Evolutionary conservation across 2,888 invertebrate genomes (phyloP).

Genomic region (Dasysyrphus albostriatus): DNA sequence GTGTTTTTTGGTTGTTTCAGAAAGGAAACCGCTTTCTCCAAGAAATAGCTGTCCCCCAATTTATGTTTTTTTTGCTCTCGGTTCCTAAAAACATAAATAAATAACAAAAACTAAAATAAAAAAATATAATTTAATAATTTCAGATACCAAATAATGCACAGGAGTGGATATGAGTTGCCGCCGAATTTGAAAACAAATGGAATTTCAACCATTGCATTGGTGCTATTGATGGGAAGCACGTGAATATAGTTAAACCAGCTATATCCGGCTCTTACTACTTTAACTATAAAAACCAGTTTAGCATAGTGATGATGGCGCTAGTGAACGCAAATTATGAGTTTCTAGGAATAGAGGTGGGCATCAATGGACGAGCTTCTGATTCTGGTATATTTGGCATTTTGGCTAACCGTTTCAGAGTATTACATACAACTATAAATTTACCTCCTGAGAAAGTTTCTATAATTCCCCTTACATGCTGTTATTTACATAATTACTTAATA

Average conservation of each 20-base stretch:
- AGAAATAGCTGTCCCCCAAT: background rate
- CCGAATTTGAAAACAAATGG: conserved; percentile 50
- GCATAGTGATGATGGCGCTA: conserved; percentile 66
- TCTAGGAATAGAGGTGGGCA: conserved; percentile 52
- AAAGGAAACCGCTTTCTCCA: conserved; percentile 29
- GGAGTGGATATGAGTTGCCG: conserved; percentile 44
- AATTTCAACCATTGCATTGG: conserved; percentile 58
- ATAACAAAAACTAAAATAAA: background rate
- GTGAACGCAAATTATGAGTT: conserved; percentile 66
- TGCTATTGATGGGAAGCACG: conserved; percentile 63
- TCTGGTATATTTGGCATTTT: conserved; percentile 74
- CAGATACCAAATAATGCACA: conserved; percentile 54
- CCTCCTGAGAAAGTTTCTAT: conserved; percentile 24
- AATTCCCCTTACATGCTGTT: conserved; percentile 27
- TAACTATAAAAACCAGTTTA: conserved; percentile 62
- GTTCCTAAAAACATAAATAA: conserved; percentile 10
- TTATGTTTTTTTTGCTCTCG: conserved; percentile 31
- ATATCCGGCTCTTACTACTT: conserved; percentile 62
- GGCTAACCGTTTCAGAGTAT: conserved; percentile 74
- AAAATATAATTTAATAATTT: conserved; percentile 34
- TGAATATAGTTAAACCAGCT: conserved; percentile 54
- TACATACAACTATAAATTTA: conserved; percentile 74
- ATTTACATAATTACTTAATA: conserved; percentile 19
- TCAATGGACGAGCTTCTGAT: conserved; percentile 68
- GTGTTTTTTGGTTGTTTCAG: conserved; percentile 14